A percentile compares a stretch with the other conserved stretches of the same genome.
Evolutionary conservation across 2,113 vertebrate species (phyloP).

Genomic region (Dendropsophus ebraccatus): DNA sequence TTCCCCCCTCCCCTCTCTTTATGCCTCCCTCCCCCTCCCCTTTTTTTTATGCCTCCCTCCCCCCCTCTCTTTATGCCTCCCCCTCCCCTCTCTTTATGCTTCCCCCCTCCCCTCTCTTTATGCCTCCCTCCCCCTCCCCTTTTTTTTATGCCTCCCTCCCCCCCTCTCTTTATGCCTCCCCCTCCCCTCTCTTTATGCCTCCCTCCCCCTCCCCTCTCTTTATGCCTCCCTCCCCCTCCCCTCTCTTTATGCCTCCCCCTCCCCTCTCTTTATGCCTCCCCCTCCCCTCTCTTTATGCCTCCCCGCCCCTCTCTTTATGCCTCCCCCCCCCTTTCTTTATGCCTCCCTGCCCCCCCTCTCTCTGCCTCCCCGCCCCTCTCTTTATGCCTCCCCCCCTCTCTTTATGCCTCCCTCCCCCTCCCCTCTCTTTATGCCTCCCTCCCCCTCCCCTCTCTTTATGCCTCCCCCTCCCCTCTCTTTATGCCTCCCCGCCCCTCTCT

Average conservation of each 20-base stretch:
- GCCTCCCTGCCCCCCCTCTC: not conserved
- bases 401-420: not conserved
- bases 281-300: no score
- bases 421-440: not conserved
- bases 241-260: not conserved
- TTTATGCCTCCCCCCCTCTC: not conserved
- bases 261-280: not conserved
- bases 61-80: not conserved
- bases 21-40: accelerated
- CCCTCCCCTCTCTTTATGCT: not conserved
- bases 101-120: no score
- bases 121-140: not conserved
- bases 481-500: not conserved
- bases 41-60: no score
- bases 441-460: not conserved
- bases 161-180: not conserved
- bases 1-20: not conserved
- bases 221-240: not conserved
- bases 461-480: not conserved
- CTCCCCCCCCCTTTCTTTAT: not conserved
- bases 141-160: not conserved
- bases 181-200: not conserved
- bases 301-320: not conserved
- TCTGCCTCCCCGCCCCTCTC: not conserved
- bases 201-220: not conserved